These are phyloP conservation scores for Yponomeuta sedellus DNA, from an alignment of 2,888 invertebrate genomes.

Conservation along the genomic window DNA sequence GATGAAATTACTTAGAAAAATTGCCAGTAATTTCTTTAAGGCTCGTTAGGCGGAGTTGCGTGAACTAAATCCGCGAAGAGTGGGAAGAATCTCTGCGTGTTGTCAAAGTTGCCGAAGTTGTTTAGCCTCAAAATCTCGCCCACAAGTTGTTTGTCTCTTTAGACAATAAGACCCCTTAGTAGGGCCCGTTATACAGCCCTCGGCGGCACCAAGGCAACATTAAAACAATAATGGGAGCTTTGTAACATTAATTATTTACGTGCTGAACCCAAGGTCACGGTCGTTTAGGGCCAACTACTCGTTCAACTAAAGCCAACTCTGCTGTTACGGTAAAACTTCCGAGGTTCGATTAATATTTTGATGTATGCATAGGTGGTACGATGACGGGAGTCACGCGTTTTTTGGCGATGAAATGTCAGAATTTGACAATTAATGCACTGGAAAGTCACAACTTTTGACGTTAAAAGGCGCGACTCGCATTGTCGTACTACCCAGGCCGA, in stretches of 20 bases:
- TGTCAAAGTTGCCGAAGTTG: background rate
- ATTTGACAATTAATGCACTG: too few relatives aligned
- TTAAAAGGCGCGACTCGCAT: too few relatives aligned
- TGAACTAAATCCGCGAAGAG: background rate
- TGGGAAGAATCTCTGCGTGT: background rate
- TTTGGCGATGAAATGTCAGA: too few relatives aligned
- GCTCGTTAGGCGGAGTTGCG: background rate
- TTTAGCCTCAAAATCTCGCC: constrained; percentile 20
- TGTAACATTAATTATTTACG: constrained; percentile 51
- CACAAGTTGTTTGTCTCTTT: constrained; percentile 42
- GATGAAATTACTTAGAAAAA: constrained; percentile 2
- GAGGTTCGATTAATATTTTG: too few relatives aligned
- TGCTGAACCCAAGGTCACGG: constrained; percentile 20
- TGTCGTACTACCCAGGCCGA: too few relatives aligned
- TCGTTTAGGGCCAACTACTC: background rate
- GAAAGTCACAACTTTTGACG: too few relatives aligned
- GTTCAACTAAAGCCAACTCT: too few relatives aligned
- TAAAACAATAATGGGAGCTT: constrained; percentile 39
- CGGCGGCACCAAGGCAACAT: constrained; percentile 24
- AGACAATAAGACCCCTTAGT: constrained; percentile 38
- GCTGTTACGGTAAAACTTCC: background rate
- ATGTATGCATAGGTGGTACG: too few relatives aligned
- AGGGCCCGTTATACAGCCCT: constrained; percentile 16
- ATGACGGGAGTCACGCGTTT: too few relatives aligned
- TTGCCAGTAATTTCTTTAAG: constrained; percentile 2